Evolutionary conservation across 2,797 vertebrate genomes (phyloP), one percentile per base, ranked within the genome.

Genomic region (Macrochelys suwanniensis): DNA sequence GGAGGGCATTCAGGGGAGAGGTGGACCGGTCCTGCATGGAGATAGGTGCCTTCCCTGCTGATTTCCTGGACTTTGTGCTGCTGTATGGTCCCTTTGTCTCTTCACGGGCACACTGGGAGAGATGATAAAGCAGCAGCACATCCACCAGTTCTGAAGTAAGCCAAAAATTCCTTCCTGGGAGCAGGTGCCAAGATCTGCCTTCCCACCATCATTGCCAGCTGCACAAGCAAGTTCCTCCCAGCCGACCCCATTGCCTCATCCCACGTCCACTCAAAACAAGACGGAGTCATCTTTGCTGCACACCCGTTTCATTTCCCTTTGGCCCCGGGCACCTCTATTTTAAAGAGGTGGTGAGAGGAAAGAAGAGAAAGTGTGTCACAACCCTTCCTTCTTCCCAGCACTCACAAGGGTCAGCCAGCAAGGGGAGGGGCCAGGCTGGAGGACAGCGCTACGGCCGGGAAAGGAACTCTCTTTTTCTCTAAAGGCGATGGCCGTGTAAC

Each of bases 41-140:
- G 95, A 77, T 28, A 95, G 97, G 96, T 15, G 0, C 3, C 21
- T 76, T 95, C 51, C 49, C 81, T 87, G 0, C 93, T 87, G 51
- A 90, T 96, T 97, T 97, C 96, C 95, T 95, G 89, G 93, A 31
- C 61, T 86, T 93, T 92, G 68, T 93, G 91, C 88, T 97, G 92
- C 93, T 96, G 96, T 96, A 96, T 97, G 96, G 95, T 96, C 96
- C 89, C 90, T 85, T 96, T 96, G 84, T 89, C 94, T 95, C 93
- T 88, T 96, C 96, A 77, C 76, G 54, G 80, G 74, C 45, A 28
- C 74, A 49, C 25, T 15, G 74, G 74, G 25, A 74, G 26, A 45
- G 89, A 94, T 16, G 87, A 85, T 84, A 88, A 96, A 96, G 85
- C 94, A 95, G 91, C 81, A 45, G 83, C n/a, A 47, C 26, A 86